These are phyloP conservation scores for Heteromurus nitidus DNA, from an alignment of 2,888 invertebrate species.

Conservation along the genomic window DNA sequence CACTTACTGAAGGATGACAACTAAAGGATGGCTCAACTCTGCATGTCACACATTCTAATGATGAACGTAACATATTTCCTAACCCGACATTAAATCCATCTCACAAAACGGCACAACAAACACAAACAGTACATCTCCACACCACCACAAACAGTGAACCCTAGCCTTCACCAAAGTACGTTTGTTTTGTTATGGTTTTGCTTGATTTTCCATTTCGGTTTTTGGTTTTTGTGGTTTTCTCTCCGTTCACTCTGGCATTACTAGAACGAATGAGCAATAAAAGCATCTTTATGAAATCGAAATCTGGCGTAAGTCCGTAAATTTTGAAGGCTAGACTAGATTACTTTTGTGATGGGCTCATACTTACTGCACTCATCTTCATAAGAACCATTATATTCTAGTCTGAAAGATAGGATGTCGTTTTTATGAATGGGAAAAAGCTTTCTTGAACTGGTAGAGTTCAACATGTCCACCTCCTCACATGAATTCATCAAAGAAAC, in stretches of 20 bases:
- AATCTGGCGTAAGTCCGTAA: constrained; percentile 8
- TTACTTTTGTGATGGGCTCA: background rate
- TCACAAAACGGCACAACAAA: too few species aligned
- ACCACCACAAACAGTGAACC: background rate
- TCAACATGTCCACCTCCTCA: constrained; percentile 11
- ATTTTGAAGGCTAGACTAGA: constrained; percentile 25
- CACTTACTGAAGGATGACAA: too few species aligned
- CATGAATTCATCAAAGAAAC: background rate
- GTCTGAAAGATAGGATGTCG: too few species aligned
- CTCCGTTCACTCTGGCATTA: constrained; percentile 19
- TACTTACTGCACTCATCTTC: background rate
- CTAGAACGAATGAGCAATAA: constrained; percentile 30
- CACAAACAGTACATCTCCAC: too few species aligned
- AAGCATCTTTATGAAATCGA: constrained; percentile 43
- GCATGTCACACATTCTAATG: too few species aligned
- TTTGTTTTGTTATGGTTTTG: constrained; percentile 28
- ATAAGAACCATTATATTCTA: too few species aligned
- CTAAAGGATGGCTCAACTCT: too few species aligned
- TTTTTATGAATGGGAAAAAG: too few species aligned
- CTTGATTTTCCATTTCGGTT: constrained; percentile 26
- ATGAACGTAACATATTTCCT: too few species aligned
- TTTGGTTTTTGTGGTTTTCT: constrained; percentile 34
- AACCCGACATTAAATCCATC: too few species aligned
- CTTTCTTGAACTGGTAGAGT: background rate
- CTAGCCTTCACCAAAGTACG: background rate